phyloP scores from a whole-genome alignment of 1,140 invertebrate genomes.

The Contarinia nasturtii region DNA sequence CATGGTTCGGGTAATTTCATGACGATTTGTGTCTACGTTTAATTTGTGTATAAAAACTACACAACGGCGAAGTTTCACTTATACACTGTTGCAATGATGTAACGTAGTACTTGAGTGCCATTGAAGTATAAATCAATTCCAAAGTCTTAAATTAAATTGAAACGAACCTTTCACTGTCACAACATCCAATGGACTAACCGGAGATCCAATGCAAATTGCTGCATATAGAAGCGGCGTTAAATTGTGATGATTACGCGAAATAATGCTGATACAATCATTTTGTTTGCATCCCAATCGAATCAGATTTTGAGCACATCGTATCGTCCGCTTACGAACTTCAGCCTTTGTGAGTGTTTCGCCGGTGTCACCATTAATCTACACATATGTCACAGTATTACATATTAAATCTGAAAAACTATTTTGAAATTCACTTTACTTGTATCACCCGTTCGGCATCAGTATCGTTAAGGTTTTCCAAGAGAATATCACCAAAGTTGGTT shows the following conservation, averaged over 20 bases:
- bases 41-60: no score
- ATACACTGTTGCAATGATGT: no score
- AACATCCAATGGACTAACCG: background rate
- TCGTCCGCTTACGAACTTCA: background rate
- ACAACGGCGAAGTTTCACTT: no score
- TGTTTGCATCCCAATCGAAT: background rate
- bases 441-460: background rate
- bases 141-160: no score
- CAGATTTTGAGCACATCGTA: background rate
- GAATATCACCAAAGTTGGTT: background rate
- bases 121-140: no score
- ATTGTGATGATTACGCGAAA: background rate
- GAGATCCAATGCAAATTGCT: background rate
- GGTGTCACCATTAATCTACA: background rate
- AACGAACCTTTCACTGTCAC: background rate
- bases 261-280: background rate
- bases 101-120: no score
- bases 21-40: no score
- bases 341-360: background rate
- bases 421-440: background rate
- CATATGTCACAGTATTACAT: background rate
- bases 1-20: no score
- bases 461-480: background rate
- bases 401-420: background rate
- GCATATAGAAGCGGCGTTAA: background rate